A percentile compares a stretch with the other conserved stretches of the same genome.
Conservation (phyloP, 2,888 invertebrate genomes). For the Alloplasta piceator region DNA sequence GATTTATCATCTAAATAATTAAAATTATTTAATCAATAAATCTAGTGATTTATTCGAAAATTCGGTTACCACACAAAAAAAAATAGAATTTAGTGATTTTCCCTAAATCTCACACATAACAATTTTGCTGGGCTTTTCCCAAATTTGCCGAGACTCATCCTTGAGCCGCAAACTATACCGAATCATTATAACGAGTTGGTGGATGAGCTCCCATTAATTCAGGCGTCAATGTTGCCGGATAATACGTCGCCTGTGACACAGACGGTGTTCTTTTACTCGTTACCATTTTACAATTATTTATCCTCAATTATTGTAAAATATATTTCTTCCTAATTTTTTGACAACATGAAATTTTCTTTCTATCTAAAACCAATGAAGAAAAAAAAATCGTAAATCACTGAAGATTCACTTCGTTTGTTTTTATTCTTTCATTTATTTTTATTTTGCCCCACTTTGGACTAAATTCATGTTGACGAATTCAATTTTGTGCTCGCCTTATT, state of each 20-base stretch:
- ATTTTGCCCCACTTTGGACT: constrained; percentile 1
- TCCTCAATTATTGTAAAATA: background rate
- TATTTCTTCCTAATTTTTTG: background rate
- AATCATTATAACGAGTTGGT: constrained; percentile 78
- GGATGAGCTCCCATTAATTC: constrained; percentile 81
- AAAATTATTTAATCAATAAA: too few relatives aligned
- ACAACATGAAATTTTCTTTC: background rate
- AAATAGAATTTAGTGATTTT: too few relatives aligned
- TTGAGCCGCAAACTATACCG: constrained; percentile 57
- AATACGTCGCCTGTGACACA: constrained; percentile 32
- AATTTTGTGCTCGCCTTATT: background rate
- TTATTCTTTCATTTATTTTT: background rate
- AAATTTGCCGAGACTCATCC: too few relatives aligned
- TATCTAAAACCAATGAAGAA: background rate
- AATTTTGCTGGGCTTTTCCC: too few relatives aligned
- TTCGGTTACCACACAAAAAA: too few relatives aligned
- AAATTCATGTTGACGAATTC: background rate
- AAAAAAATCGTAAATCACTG: background rate
- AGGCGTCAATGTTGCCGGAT: constrained; percentile 65
- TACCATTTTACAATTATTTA: constrained; percentile 11
- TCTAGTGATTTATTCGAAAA: too few relatives aligned
- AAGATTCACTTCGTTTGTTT: background rate
- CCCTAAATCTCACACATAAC: too few relatives aligned
- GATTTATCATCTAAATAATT: too few relatives aligned
- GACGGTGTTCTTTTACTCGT: constrained; percentile 1